Conservation (phyloP, 2,888 invertebrate species). For the Encarsia formosa region DNA sequence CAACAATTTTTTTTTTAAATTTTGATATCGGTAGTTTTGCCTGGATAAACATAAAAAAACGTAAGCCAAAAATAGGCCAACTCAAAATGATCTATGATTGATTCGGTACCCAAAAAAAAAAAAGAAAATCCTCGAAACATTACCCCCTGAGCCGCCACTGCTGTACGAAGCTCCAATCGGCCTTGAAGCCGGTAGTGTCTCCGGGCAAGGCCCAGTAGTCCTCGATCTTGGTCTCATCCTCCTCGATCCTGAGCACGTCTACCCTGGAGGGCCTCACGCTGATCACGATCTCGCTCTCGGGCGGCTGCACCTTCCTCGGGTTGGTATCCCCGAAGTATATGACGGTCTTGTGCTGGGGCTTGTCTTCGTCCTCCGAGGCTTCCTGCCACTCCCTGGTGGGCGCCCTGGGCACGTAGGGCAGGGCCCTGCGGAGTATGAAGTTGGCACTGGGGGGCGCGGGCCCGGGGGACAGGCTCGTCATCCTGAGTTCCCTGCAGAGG, state of each 20-base stretch:
- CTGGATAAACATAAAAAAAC: too few relatives aligned
- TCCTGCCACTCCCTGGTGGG: constrained; percentile 43
- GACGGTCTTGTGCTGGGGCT: constrained; percentile 61
- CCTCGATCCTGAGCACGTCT: constrained; percentile 45
- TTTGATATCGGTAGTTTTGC: too few relatives aligned
- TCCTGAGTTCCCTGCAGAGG: too few relatives aligned
- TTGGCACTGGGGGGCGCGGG: constrained; percentile 52
- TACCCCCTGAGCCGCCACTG: constrained; percentile 68
- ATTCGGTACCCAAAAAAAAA: too few relatives aligned
- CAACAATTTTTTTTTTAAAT: too few relatives aligned
- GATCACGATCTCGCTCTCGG: constrained; percentile 55
- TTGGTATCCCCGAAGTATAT: constrained; percentile 70
- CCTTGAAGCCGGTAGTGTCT: constrained; percentile 54
- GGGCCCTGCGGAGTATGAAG: constrained; percentile 49
- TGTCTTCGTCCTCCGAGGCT: constrained; percentile 40
- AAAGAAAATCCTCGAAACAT: too few relatives aligned
- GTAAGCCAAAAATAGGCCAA: too few relatives aligned
- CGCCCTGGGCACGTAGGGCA: constrained; percentile 39
- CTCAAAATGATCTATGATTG: too few relatives aligned
- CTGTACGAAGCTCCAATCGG: constrained; percentile 73
- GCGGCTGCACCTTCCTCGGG: constrained; percentile 28
- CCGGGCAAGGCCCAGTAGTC: constrained; percentile 50
- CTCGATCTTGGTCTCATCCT: constrained; percentile 47
- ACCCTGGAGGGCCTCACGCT: constrained; percentile 53
- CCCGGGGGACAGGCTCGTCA: constrained; percentile 14